These are phyloP conservation scores for Esox niger DNA, from an alignment of 2,113 vertebrate species.

Conservation along the genomic window DNA sequence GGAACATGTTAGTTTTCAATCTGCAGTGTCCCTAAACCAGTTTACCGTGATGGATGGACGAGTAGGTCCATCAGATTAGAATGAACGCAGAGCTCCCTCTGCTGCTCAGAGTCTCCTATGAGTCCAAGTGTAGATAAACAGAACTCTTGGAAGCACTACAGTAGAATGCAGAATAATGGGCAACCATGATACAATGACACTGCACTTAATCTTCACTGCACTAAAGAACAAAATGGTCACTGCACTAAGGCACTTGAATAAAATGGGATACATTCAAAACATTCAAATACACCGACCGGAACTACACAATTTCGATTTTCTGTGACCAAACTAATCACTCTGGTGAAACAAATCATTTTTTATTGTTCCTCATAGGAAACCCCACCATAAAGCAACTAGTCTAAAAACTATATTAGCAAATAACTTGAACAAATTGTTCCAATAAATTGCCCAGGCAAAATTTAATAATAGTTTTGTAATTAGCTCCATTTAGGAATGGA, in stretches of 20 bases:
- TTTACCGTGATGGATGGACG: not conserved
- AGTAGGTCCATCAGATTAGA: not conserved
- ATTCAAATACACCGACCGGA: conserved; percentile 41
- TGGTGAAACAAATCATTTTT: conserved; percentile 46
- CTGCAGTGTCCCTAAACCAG: not conserved
- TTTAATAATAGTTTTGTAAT: conserved; percentile 53
- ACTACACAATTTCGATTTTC: conserved; percentile 43
- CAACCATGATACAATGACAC: conserved; percentile 16
- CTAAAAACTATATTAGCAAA: conserved; percentile 44
- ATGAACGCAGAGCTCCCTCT: conserved; percentile 31
- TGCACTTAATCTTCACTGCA: conserved; percentile 41
- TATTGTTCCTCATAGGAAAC: conserved; percentile 45
- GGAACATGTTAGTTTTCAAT: not conserved
- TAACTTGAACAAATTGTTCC: conserved; percentile 57
- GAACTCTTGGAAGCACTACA: conserved; percentile 17
- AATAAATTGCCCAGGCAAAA: conserved; percentile 50
- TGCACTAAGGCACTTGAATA: conserved; percentile 26
- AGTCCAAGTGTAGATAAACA: not conserved
- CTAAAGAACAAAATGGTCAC: no score
- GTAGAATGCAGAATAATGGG: conserved; percentile 14
- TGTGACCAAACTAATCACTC: conserved; percentile 57
- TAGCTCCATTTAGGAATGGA: conserved; percentile 52
- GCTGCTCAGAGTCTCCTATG: conserved; percentile 6
- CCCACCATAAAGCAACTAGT: conserved; percentile 43
- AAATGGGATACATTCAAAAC: conserved; percentile 42